Evolutionary conservation across 2,888 invertebrate species (phyloP).

Genomic region (Malachius bipustulatus): DNA sequence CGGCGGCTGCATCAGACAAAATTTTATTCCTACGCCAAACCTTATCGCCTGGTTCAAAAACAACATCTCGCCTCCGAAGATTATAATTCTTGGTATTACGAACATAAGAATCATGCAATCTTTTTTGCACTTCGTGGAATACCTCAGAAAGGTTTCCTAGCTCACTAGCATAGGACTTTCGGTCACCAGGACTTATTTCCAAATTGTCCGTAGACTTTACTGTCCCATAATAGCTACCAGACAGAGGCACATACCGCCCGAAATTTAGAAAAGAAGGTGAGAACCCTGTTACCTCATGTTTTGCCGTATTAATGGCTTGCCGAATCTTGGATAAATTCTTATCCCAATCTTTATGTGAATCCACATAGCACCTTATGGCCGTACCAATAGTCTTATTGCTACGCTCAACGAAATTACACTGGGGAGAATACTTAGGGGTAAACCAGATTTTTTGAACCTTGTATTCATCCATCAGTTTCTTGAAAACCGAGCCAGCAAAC

Average conservation of each 20-base stretch:
- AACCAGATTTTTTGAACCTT: slow-evolving; percentile 10
- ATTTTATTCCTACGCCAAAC: slow-evolving; percentile 15
- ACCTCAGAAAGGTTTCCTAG: not conserved
- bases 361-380: slow-evolving; percentile 9
- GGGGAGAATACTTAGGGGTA: slow-evolving; percentile 8
- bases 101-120: no score
- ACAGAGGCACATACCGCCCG: slow-evolving; percentile 9
- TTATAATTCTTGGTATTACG: slow-evolving; percentile 2
- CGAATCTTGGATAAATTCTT: slow-evolving; percentile 9
- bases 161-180: slow-evolving; percentile 2
- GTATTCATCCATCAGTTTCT: slow-evolving; percentile 6
- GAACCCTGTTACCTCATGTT: slow-evolving; percentile 5
- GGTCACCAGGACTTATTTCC: slow-evolving; percentile 6
- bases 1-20: slow-evolving; percentile 10
- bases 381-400: slow-evolving; percentile 10
- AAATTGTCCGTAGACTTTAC: slow-evolving; percentile 10
- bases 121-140: not conserved
- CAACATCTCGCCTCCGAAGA: slow-evolving; percentile 2
- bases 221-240: slow-evolving; percentile 12
- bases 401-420: slow-evolving; percentile 10
- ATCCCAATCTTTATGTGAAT: slow-evolving; percentile 10
- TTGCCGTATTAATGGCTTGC: slow-evolving; percentile 5
- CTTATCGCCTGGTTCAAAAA: slow-evolving; percentile 9
- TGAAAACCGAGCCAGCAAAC: slow-evolving; percentile 9
- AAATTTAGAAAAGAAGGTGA: slow-evolving; percentile 5